Base-by-base conservation (phyloP, 2,113 vertebrate genomes). In the Terrapene triunguis region DNA sequence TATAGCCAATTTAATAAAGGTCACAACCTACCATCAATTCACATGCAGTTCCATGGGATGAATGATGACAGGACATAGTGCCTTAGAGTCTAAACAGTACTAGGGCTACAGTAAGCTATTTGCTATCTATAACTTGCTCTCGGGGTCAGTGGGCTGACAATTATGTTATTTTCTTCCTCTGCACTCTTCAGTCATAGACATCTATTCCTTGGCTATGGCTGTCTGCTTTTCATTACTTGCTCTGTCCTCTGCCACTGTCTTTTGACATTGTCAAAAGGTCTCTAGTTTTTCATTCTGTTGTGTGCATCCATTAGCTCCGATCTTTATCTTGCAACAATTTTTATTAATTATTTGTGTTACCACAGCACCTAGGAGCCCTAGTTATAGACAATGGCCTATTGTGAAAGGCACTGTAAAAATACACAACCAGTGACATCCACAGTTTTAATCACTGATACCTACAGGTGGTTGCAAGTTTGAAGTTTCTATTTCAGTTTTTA, bases 281-380 rank as follows among this genome's bases (percentile, higher is more conserved):
- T 35, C 92, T 50, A 83, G 80, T 47, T 91, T 59, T 78, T 47
- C 79, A 8, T 24, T 55, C 42, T 35, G 74, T 87, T 87, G 65
- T 79, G 87, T 79, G 59, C 35, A 35, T 69, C 44, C 22, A 1
- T 50, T 80, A 47, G 24, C n/a, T 74, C 22, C 25, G 83, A 89
- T 72, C 48, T 59, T 89, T 88, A 89, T 92, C 72, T 42, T 82
- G 62, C 48, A 85, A 85, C 22, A 62, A 74, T 69, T 84, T 84
- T 84, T 72, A 38, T 72, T 72, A 22, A 72, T 72, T 10, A 38
- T 38, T 21, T 38, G n/a, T 22, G 19, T 38, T 72, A 22, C 9
- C n/a, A 22, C 21, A 21, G 9, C n/a, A 72, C 65, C 65, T 22
- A 38, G 65, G 65, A 22, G 35, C 65, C 65, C 9, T 38, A 22